These are phyloP conservation scores for Alectoris magna DNA, from an alignment of 2,797 vertebrate genomes.

Conservation along the genomic window DNA sequence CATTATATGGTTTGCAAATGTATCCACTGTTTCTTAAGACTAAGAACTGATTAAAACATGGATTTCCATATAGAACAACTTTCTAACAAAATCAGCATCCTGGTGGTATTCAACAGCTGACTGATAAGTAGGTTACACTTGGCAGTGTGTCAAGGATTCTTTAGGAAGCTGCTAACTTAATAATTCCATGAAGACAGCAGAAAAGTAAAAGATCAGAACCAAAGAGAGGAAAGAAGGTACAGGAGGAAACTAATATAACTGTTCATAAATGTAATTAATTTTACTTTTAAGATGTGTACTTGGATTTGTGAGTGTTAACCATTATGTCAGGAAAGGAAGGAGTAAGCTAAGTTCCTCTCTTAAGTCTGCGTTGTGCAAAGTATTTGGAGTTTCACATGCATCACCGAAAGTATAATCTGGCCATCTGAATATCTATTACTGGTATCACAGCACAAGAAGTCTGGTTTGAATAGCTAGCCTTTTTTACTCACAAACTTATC, in stretches of 20 bases:
- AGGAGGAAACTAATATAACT: background rate
- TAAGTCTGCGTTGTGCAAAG: background rate
- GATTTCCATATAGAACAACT: background rate
- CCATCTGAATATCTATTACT: background rate
- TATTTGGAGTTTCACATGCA: background rate
- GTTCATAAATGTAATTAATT: background rate
- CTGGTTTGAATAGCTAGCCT: background rate
- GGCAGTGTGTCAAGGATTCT: background rate
- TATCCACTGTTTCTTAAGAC: background rate
- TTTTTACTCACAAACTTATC: background rate
- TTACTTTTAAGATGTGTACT: slow-evolving; percentile 12
- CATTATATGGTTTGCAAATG: background rate
- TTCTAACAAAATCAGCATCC: background rate
- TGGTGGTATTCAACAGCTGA: background rate
- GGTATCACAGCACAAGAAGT: background rate
- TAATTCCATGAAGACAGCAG: background rate
- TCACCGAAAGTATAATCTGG: background rate
- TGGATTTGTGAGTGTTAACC: slow-evolving; percentile 13
- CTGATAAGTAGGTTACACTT: background rate
- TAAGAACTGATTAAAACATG: background rate
- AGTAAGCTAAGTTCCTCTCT: background rate
- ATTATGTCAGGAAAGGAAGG: slow-evolving; percentile 22
- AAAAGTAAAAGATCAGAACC: background rate
- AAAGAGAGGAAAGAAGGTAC: background rate
- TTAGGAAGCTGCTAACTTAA: background rate